A percentile compares a stretch with the other conserved stretches of the same genome.
Evolutionary conservation across 2,113 vertebrate genomes (phyloP).

Genomic region (Ifrita kowaldi): DNA sequence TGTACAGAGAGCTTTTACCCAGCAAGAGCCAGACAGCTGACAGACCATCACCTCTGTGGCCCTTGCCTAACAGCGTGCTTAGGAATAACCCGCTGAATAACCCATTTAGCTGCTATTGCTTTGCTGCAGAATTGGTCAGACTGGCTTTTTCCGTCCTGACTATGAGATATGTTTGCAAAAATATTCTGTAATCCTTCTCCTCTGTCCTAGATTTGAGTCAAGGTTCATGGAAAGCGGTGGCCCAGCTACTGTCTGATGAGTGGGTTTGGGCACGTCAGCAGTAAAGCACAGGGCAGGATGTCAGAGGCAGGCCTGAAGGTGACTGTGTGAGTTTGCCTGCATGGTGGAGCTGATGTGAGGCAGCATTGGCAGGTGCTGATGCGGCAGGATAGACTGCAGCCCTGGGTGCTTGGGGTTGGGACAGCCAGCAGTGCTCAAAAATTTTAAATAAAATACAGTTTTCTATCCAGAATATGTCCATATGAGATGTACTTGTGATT

Average conservation of each 20-base stretch:
- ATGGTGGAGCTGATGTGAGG: not conserved
- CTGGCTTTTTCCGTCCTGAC: not conserved
- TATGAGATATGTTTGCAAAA: not conserved
- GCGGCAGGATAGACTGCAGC: fast-evolving
- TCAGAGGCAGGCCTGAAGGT: not conserved
- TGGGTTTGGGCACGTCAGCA: not conserved
- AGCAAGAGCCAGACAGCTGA: not conserved
- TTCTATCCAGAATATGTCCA: not conserved
- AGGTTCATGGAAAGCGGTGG: not conserved
- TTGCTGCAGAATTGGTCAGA: not conserved
- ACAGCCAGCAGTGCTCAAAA: not conserved
- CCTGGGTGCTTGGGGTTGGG: not conserved
- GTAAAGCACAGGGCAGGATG: not conserved
- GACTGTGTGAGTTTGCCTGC: fast-evolving
- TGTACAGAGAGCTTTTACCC: not conserved
- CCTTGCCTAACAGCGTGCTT: not conserved
- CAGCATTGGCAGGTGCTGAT: fast-evolving
- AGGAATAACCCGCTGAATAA: not conserved
- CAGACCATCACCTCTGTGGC: not conserved
- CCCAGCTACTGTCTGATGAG: not conserved
- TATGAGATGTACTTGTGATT: not conserved
- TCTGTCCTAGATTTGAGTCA: not conserved
- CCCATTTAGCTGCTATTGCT: not conserved
- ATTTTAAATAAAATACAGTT: not conserved
- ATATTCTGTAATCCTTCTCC: not conserved